phyloP scores from a whole-genome alignment of 2,113 vertebrate species.

The Platichthys stellatus region DNA sequence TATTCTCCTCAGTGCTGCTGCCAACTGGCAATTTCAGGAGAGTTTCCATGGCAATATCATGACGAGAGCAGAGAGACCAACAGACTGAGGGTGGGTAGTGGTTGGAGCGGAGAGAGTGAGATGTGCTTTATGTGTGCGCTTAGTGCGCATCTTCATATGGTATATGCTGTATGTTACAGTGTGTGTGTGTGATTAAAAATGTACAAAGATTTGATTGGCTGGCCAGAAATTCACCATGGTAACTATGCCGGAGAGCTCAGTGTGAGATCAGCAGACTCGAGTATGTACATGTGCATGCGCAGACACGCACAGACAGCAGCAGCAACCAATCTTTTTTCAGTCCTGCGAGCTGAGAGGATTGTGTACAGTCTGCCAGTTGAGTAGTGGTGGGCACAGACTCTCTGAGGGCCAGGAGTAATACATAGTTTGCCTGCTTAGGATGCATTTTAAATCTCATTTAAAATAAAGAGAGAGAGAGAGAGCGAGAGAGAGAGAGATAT shows the following conservation, averaged over 20 bases:
- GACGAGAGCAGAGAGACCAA: slow-evolving; percentile 19
- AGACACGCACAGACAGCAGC: slow-evolving; percentile 1
- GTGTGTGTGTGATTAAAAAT: neutral
- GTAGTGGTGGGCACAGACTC: neutral
- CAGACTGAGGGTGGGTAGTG: slow-evolving; percentile 25
- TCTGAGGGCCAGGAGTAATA: neutral
- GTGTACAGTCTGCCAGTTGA: neutral
- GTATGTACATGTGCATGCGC: neutral
- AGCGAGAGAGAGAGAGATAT: too few relatives aligned
- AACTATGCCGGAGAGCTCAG: slow-evolving; percentile 47
- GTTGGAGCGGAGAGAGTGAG: neutral
- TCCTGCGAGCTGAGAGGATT: neutral
- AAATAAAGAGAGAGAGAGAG: neutral
- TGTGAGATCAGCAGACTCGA: slow-evolving; percentile 19
- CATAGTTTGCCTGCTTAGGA: neutral
- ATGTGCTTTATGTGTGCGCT: neutral
- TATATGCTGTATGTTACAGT: too few relatives aligned
- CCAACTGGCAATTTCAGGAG: slow-evolving; percentile 37
- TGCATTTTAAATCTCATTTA: neutral
- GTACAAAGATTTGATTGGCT: neutral
- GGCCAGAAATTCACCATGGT: slow-evolving; percentile 61
- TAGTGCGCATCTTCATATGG: too few relatives aligned
- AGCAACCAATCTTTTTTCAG: slow-evolving; percentile 4
- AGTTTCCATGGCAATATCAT: slow-evolving; percentile 70
- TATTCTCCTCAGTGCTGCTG: slow-evolving; percentile 13